Evolutionary conservation across 2,797 vertebrate genomes (phyloP), one percentile per base, ranked within the genome.

Genomic region (Characodon lateralis): DNA sequence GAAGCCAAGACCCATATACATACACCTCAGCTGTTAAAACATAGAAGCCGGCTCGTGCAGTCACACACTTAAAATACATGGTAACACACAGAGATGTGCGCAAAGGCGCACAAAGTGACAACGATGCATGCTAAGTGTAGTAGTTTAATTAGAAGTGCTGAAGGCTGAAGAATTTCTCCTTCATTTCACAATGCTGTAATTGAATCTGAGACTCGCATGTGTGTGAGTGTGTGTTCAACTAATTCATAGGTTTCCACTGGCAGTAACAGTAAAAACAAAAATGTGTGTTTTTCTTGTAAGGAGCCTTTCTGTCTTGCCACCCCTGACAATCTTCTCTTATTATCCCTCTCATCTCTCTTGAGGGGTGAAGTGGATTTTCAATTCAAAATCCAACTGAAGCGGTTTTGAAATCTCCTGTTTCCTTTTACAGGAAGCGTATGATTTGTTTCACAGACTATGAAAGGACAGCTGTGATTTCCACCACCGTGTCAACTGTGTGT

Each of bases 151-250:
- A 93, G 93, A 94, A 94, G 86, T 93, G 94, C 94, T 93, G 93
- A 93, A 94, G 93, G 94, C 94, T 92, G 93, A 91, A 93, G 85
- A 94, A 94, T 91, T 93, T 93, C 92, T 90, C 91, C 94, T 94
- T 94, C 94, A 94, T 94, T 93, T 94, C 92, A 93, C 92, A 90
- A 92, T 90, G 87, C 87, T 92, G 92, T 94, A 94, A 94, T 94
- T 94, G 93, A 94, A 94, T 94, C 91, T 89, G 90, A 92, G 92
- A 88, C 79, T 55, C 79, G 83, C 81, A 87, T 74, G 76, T 79
- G 77, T 77, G 77, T 72, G 78, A 66, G 78, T 53, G 74, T 73
- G 78, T 55, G 86, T 88, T 92, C 70, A 84, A 92, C 92, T 93
- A 93, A 94, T 91, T 94, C 93, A 93, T 89, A 89, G 78, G 66